A percentile compares a stretch with the other conserved stretches of the same genome.
Evolutionary conservation across 2,113 vertebrate species (phyloP).

Genomic region (Takifugu bimaculatus): DNA sequence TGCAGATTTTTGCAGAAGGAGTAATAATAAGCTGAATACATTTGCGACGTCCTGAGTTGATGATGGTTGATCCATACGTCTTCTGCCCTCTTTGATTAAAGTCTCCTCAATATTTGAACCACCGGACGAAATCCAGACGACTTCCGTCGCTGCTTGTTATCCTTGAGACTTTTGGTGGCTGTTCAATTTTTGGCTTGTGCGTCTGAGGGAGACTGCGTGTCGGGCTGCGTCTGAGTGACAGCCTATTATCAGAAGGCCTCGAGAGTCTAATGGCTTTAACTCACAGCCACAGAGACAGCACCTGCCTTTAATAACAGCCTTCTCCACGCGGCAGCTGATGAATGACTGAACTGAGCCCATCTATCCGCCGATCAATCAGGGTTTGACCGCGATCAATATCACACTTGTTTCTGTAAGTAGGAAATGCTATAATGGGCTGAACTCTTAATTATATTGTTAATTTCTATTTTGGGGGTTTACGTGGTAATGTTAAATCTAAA

Average conservation of each 20-base stretch:
- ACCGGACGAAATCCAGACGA: conserved; percentile 45
- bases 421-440: conserved; percentile 72
- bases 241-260: conserved; percentile 74
- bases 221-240: conserved; percentile 70
- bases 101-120: conserved; percentile 25
- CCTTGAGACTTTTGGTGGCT: conserved; percentile 54
- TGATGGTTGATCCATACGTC: too few relatives aligned
- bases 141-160: conserved; percentile 58
- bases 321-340: conserved; percentile 68
- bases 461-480: conserved; percentile 70
- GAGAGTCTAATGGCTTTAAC: conserved; percentile 76
- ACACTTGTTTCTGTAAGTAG: conserved; percentile 78
- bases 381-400: conserved; percentile 70
- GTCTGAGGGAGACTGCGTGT: conserved; percentile 51
- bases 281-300: conserved; percentile 65
- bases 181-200: conserved; percentile 57
- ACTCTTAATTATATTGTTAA: conserved; percentile 77
- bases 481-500: conserved; percentile 33
- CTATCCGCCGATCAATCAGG: conserved; percentile 77
- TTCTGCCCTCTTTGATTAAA: conserved; percentile 27
- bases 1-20: conserved; percentile 82
- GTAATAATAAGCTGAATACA: conserved; percentile 7
- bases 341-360: conserved; percentile 72
- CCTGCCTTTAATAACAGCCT: conserved; percentile 75
- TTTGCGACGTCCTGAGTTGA: too few relatives aligned